A percentile compares a stretch with the other conserved stretches of the same genome.
Conservation (phyloP, 2,113 vertebrate species). For the Microcebus ravelobensis region DNA sequence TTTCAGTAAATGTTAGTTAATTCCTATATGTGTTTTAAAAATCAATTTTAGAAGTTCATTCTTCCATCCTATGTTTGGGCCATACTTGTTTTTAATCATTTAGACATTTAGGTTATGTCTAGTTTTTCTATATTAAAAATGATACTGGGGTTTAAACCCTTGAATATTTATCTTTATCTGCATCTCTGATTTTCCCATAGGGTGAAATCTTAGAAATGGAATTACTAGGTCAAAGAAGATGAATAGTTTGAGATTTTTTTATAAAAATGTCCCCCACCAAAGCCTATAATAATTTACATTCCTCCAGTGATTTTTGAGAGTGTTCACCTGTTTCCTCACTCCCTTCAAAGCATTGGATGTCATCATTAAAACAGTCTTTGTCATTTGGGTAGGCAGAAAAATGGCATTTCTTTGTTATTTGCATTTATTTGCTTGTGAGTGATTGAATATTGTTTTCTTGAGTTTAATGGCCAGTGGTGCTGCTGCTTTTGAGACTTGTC, state of each 20-base stretch:
- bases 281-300: neutral
- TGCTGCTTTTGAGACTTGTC: neutral
- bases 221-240: conserved; percentile 34
- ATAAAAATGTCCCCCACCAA: neutral
- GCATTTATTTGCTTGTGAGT: neutral
- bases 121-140: conserved; percentile 58
- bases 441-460: neutral
- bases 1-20: neutral
- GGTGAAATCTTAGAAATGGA: conserved; percentile 29
- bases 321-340: neutral
- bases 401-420: neutral
- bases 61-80: neutral
- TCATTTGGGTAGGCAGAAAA: neutral
- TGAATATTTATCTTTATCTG: conserved; percentile 18
- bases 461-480: neutral
- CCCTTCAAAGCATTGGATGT: neutral
- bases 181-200: neutral
- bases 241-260: conserved; percentile 10
- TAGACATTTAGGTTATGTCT: conserved; percentile 9
- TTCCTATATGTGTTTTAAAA: neutral
- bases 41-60: neutral
- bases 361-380: neutral
- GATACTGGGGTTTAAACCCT: conserved; percentile 38
- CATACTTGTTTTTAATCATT: conserved; percentile 34
- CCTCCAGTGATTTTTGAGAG: neutral